Evolutionary conservation across 2,888 invertebrate species (phyloP), one percentile per base, ranked within the genome.

Genomic region (Drosophila hamatofila): DNA sequence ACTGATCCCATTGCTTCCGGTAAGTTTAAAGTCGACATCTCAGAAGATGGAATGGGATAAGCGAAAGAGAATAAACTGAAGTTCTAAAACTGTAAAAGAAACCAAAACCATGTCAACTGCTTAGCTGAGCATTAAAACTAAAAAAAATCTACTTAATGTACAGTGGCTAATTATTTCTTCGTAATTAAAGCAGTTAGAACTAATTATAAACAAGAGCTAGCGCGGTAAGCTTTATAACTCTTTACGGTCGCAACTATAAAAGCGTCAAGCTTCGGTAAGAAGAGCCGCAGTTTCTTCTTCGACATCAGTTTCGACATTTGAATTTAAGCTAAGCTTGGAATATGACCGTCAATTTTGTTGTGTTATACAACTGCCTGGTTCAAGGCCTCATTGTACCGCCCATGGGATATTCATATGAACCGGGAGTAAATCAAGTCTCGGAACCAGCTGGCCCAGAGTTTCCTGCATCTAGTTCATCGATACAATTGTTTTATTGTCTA

Each of bases 331-430:
- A 3, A 25, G 21, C 27, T 56, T 41, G 2, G 23, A 52, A 23
- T 27, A 76, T 76, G 76, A 33, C 70, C 18, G 63, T 21, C 30
- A 74, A 21, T 41, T 58, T 74, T 33, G 61, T 60, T 35, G 55
- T 76, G 14, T 46, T 76, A 1, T 74, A 78, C 55, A 74, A 74
- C 55, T 54, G 69, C n/a, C 39, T 76, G n/a, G 57, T 74, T 9
- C 75, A 61, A 1, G 58, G 61, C 16, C 37, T 76, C 6, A 39
- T 58, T 21, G 23, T 55, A 11, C 39, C 35, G 37, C 69, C 74
- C 9, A 3, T 42, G 3, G 37, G 33, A 18, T 14, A 56, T 21
- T 11, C 25, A 1, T 58, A 52, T 25, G 61, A 59, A 2, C 35
- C 41, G 14, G 56, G 25, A 18, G 0, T 46, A 0, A 14, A 14